Evolutionary conservation across 2,113 vertebrate genomes (phyloP), one percentile per base, ranked within the genome.

Genomic region (Xyrauchen texanus): DNA sequence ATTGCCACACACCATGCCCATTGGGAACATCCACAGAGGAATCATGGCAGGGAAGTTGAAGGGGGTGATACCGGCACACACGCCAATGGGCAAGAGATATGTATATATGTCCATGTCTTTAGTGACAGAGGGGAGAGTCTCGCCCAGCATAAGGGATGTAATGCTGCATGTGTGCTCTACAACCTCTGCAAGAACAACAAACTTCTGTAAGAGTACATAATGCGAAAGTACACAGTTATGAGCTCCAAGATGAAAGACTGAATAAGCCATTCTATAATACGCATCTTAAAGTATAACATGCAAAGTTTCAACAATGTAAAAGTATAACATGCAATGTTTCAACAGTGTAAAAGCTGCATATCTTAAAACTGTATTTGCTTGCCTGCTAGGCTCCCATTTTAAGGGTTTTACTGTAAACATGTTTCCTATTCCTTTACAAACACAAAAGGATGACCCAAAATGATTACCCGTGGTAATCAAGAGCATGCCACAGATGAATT

Each of bases 41-140:
- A 99, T 99, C 98, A 99, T 99, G 85, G 96, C 98, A 0, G 98
- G 98, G 88, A 99, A 99, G 87, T 98, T 98, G 89, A 99, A 99
- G 0, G 98, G 98, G 8, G 97, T 93, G 1, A 99, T 97, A 79
- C 98, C 98, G 7, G 97, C 96, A 8, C 96, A 97, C 9, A 99
- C 96, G 0, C 98, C 98, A 2, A 99, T 83, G n/a, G 98, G 97
- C 84, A 98, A 86, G 6, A 97, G 95, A 85, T 94, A 98, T 55
- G 97, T 98, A 72, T 91, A 94, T 78, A 93, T 96, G 93, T 99
- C 98, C 98, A 99, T 98, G 90, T 99, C 98, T 90, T 97, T 97
- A 73, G 96, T 96, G 92, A 99, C 94, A 71, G 96, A 98, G 71
- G 97, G 95, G 88, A 99, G 92, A 15, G 96, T 98, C 89, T 99